Conservation (phyloP, 2,113 vertebrate species). For the Microcebus ravelobensis region DNA sequence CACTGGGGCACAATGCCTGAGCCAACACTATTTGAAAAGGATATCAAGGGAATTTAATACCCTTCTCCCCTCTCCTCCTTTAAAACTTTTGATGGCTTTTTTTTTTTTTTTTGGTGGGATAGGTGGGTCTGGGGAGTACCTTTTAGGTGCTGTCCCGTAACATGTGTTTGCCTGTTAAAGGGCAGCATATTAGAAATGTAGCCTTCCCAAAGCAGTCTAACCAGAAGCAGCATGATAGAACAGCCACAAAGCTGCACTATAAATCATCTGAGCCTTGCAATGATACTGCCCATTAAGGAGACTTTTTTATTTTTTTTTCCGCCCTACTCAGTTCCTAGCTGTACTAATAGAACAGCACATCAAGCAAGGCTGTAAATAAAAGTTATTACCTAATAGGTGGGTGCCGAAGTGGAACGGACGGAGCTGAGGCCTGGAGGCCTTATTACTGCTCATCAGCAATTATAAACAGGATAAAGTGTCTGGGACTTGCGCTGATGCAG, state of each 20-base stretch:
- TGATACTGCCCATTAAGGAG: constrained; percentile 83
- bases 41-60: constrained; percentile 48
- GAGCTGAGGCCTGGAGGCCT: constrained; percentile 85
- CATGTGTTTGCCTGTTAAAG: constrained; percentile 70
- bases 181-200: constrained; percentile 71
- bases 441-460: constrained; percentile 90
- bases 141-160: constrained; percentile 60
- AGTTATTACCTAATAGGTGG: constrained; percentile 88
- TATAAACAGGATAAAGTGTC: constrained; percentile 87
- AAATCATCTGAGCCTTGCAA: constrained; percentile 79
- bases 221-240: constrained; percentile 60
- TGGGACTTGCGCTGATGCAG: constrained; percentile 80
- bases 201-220: constrained; percentile 64
- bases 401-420: constrained; percentile 83
- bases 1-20: constrained; percentile 45
- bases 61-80: not conserved
- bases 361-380: constrained; percentile 89
- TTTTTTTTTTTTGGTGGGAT: not conserved
- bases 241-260: constrained; percentile 69
- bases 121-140: not conserved
- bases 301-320: constrained; percentile 46
- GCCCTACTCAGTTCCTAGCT: constrained; percentile 78
- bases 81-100: constrained; percentile 53
- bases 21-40: constrained; percentile 63
- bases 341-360: constrained; percentile 85